A percentile compares a stretch with the other conserved stretches of the same genome.
Conservation (phyloP, 2,888 invertebrate genomes). For the Labia minor region DNA sequence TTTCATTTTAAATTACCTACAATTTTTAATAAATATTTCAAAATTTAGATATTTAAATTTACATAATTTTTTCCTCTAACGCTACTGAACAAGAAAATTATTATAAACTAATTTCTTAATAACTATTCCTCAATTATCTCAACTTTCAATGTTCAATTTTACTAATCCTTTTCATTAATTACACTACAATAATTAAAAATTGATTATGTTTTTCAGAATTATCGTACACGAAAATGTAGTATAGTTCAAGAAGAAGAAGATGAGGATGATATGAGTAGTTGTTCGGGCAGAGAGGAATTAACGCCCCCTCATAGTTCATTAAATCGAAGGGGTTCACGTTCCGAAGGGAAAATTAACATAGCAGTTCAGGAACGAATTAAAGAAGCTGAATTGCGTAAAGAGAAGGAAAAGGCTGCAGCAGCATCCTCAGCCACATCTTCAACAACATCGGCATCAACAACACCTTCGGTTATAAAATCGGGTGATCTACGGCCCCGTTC, state of each 20-base stretch:
- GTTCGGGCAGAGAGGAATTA: constrained; percentile 44
- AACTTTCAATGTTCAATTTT: too few species aligned
- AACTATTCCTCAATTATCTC: too few species aligned
- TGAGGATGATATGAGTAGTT: constrained; percentile 60
- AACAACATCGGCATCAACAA: neutral
- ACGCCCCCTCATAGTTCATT: constrained; percentile 40
- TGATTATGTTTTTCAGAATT: constrained; percentile 22
- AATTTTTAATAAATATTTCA: too few species aligned
- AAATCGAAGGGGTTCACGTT: constrained; percentile 62
- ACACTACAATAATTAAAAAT: neutral
- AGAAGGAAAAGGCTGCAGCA: constrained; percentile 36
- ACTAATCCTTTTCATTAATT: too few species aligned
- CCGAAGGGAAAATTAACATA: constrained; percentile 65
- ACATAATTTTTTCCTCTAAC: too few species aligned
- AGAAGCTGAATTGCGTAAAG: constrained; percentile 45
- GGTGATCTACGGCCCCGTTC: constrained; percentile 32
- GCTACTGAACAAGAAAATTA: too few species aligned
- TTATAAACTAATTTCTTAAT: too few species aligned
- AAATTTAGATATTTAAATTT: too few species aligned
- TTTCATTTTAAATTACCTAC: too few species aligned
- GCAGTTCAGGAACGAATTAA: constrained; percentile 51
- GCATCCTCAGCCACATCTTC: neutral
- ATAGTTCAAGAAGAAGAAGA: constrained; percentile 90
- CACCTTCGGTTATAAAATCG: neutral
- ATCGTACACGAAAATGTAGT: constrained; percentile 75